These are phyloP conservation scores for Autographa gamma DNA, from an alignment of 2,888 invertebrate genomes.

Conservation along the genomic window DNA sequence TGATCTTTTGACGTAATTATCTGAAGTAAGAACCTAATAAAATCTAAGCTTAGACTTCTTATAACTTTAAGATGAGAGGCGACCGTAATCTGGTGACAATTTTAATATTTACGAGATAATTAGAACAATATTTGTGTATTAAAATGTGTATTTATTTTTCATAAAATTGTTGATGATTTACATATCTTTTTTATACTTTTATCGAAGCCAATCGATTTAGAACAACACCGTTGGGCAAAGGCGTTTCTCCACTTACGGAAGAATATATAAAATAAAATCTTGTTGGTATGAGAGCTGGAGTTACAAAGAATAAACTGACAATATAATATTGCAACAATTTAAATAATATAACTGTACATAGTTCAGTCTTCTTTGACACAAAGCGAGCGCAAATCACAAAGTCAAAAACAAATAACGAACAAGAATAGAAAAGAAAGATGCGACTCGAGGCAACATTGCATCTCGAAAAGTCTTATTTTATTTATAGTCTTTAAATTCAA, in stretches of 20 bases:
- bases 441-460: background rate
- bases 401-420: background rate
- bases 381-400: background rate
- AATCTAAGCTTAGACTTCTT: conserved; percentile 12
- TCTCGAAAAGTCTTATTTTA: background rate
- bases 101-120: background rate
- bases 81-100: background rate
- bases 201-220: too few species aligned
- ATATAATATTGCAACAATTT: background rate
- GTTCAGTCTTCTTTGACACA: background rate
- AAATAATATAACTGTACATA: background rate
- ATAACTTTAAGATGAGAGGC: background rate
- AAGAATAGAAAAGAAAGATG: background rate
- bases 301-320: too few species aligned
- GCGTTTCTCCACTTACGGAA: too few species aligned
- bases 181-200: too few species aligned
- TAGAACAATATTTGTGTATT: too few species aligned
- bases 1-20: background rate
- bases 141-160: too few species aligned
- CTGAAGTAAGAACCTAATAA: conserved; percentile 16
- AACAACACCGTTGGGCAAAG: too few species aligned
- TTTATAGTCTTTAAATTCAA: background rate
- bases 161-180: too few species aligned
- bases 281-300: too few species aligned
- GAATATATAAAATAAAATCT: too few species aligned